Evolutionary conservation across 2,888 invertebrate genomes (phyloP), one percentile per base, ranked within the genome.

Genomic region (Exephanes ischioxanthus): DNA sequence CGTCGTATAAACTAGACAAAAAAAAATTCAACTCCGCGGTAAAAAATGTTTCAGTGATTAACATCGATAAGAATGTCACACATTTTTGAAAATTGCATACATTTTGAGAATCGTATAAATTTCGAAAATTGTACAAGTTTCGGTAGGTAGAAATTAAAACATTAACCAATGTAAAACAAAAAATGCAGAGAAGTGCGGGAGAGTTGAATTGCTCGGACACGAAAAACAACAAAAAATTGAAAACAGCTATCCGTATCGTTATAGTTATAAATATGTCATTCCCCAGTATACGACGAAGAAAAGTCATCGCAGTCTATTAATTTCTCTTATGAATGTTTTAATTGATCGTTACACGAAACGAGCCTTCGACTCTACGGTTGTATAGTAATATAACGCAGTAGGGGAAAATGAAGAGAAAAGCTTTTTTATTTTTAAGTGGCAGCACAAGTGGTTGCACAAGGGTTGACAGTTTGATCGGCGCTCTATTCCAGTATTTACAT

Each of bases 401-500:
- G 55, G 2, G 22, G 9, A 19, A 22, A 55, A 22, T 22, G 22
- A 55, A 22, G 9, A 19, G 30, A 66, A n/a, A 37, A 66, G 41
- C 2, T 41, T 41, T 41, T 41, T 37, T 37, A 6, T 37, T 11
- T 41, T 41, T 41, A 9, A 11, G 11, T 9, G 9, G 41, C 11
- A 11, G 41, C 41, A 66, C 37, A 19, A 9, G 58, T 11, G 22
- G 22, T 58, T 11, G n/a, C n/a, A 22, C 37, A 22, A 11, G 41
- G 55, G 63, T 30, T 48, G 48, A 30, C 30, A 19, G 5, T 7
- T 63, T 48, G 45, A 51, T 63, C 75, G 19, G 26, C 33, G 48
- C 16, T 7, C 63, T 51, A 33, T 75, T 63, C 19, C 33, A 48
- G 16, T 63, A 48, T 63, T 75, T 75, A 41, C 48, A 48, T 19